These are phyloP conservation scores for Tetramorium simillimum DNA, from an alignment of 1,140 invertebrate species.

Conservation along the genomic window DNA sequence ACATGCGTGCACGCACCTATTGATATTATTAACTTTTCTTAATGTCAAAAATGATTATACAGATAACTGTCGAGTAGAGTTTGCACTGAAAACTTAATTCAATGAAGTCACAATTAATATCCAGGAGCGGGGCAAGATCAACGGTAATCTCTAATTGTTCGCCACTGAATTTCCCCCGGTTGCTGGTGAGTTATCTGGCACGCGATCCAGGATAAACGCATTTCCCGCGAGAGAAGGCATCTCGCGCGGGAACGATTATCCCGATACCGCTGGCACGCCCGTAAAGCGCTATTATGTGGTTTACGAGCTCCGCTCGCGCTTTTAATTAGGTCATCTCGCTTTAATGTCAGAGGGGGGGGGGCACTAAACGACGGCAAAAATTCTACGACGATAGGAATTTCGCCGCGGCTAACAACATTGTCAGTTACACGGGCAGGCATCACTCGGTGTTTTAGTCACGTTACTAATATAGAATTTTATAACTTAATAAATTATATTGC, in stretches of 20 bases:
- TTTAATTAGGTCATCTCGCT: conserved; percentile 34
- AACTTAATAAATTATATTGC: not conserved
- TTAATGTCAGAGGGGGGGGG: not conserved
- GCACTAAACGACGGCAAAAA: not conserved
- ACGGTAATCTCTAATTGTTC: conserved; percentile 26
- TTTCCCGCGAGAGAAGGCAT: conserved; percentile 18
- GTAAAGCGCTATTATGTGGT: conserved; percentile 20
- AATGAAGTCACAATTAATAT: not conserved
- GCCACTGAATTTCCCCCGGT: conserved; percentile 9
- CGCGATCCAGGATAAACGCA: conserved; percentile 1
- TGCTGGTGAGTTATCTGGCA: conserved; percentile 6
- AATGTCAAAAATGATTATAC: not conserved
- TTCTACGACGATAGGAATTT: not conserved
- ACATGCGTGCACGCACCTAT: not conserved
- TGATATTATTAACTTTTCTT: not conserved
- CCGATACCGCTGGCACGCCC: not conserved
- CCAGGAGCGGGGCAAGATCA: not conserved
- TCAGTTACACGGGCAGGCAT: not conserved
- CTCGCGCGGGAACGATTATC: not conserved
- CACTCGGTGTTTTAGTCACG: not conserved
- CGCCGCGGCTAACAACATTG: not conserved
- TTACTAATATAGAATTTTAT: not conserved
- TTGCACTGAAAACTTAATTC: not conserved
- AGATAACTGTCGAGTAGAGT: not conserved
- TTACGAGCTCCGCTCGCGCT: not conserved